Evolutionary conservation across 1,140 invertebrate species (phyloP).

Genomic region (Propsilocerus akamusi): DNA sequence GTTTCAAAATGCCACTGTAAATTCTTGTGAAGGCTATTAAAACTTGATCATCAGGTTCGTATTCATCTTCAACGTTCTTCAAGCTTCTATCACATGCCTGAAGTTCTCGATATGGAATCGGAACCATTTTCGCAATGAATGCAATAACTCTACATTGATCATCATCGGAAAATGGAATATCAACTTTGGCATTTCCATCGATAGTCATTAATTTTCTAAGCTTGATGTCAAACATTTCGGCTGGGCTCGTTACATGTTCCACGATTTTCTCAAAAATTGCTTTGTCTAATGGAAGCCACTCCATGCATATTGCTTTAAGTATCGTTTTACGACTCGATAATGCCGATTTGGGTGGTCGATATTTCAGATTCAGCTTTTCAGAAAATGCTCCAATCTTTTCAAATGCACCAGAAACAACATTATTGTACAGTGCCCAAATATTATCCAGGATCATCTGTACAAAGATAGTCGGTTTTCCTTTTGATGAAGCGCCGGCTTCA

Average conservation of each 20-base stretch:
- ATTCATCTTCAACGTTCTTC: slow-evolving; percentile 16
- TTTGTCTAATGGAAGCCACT: slow-evolving; percentile 77
- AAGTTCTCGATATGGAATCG: slow-evolving; percentile 12
- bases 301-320: slow-evolving; percentile 59
- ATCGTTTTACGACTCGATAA: not conserved
- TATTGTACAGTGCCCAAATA: slow-evolving; percentile 83
- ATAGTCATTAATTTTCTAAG: slow-evolving; percentile 47
- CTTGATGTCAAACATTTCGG: slow-evolving; percentile 56
- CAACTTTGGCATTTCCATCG: not conserved
- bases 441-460: slow-evolving; percentile 91
- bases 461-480: slow-evolving; percentile 90
- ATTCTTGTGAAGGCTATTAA: slow-evolving; percentile 89
- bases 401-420: slow-evolving; percentile 57
- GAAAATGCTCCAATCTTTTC: slow-evolving; percentile 64
- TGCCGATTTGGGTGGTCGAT: slow-evolving; percentile 18
- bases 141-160: slow-evolving; percentile 38
- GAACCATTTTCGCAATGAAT: slow-evolving; percentile 93
- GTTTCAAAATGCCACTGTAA: slow-evolving; percentile 70
- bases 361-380: slow-evolving; percentile 60
- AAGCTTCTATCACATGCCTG: slow-evolving; percentile 6
- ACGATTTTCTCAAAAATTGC: slow-evolving; percentile 68
- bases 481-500: slow-evolving; percentile 78
- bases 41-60: slow-evolving; percentile 34
- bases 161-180: not conserved
- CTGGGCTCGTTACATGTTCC: slow-evolving; percentile 60